A percentile compares a stretch with the other conserved stretches of the same genome.
Conservation (phyloP, 37 sponge, comb jelly and placozoan species). For the Aplysina aerophoba region DNA sequence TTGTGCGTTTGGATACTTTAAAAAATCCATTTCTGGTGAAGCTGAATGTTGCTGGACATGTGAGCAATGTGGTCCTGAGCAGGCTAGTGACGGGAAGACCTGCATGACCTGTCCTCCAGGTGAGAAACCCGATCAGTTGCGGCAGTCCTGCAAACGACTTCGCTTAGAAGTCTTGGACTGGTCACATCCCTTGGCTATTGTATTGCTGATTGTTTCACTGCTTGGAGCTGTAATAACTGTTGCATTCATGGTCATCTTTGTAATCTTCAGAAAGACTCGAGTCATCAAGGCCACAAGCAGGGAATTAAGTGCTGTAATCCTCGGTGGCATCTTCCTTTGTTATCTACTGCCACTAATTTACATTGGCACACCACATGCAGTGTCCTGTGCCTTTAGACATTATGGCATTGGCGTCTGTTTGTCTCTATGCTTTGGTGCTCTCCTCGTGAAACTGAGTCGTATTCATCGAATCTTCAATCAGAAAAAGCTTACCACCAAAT, state of each 20-base stretch:
- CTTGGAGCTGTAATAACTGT: conserved; percentile 49
- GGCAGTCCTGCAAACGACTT: conserved; percentile 34
- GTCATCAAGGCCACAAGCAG: conserved; percentile 73
- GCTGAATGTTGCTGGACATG: conserved; percentile 68
- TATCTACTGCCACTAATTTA: conserved; percentile 45
- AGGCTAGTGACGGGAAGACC: neutral
- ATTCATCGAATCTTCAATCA: conserved; percentile 67
- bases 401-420: conserved; percentile 50
- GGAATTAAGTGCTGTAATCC: conserved; percentile 62
- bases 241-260: conserved; percentile 36
- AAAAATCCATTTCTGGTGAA: neutral
- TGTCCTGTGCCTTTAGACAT: conserved; percentile 48
- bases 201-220: conserved; percentile 32
- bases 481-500: neutral
- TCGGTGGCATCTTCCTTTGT: conserved; percentile 53
- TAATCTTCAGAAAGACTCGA: conserved; percentile 29
- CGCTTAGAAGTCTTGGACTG: conserved; percentile 19
- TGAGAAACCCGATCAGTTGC: conserved; percentile 33
- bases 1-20: conserved; percentile 46
- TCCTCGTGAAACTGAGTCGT: conserved; percentile 61
- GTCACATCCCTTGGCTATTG: conserved; percentile 12
- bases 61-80: conserved; percentile 34
- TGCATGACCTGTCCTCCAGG: conserved; percentile 54
- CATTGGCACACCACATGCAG: conserved; percentile 42
- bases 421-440: conserved; percentile 51